Evolutionary conservation across 2,113 vertebrate species (phyloP), one percentile per base, ranked within the genome.

Genomic region (Indicator indicator): DNA sequence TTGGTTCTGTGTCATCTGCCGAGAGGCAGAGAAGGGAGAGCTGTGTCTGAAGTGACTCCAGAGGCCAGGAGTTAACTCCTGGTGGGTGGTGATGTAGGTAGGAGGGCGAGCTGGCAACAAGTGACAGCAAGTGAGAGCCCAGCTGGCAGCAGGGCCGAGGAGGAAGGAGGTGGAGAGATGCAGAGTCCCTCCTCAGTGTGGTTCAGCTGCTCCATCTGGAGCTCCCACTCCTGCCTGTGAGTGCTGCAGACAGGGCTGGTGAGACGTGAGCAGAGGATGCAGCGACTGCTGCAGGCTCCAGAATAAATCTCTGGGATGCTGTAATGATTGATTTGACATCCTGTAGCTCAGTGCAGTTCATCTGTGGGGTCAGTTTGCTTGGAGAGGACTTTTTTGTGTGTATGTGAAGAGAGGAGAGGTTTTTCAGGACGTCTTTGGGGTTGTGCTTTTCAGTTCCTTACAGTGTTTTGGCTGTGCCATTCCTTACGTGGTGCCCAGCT

Each of bases 161-260:
- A 73, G 86, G 77, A 64, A 46, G 83, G 70, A 6, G n/a, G 84
- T 33, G 71, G 71, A 20, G 82, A 11, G 75, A 93, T 52, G 78
- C 48, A 5, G 3, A 88, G 75, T n/a, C 74, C 74, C 82, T 89
- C 71, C 87, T 70, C 72, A n/a, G 95, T 2, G 3, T 14, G 89
- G 74, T 81, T 91, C 71, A 28, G 69, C 91, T 52, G 6, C 72
- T 97, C 89, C 94, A 88, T 96, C 83, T 95, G 89, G 88, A 94
- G 85, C 83, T 94, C 85, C 75, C 79, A 48, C 93, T 93, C 89
- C 13, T 6, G 65, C 50, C 3, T 26, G 59, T 9, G 55, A 28
- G 83, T 52, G 65, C 86, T 3, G 44, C 73, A 30, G 55, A 23
- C 2, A 10, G 59, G 33, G 69, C 87, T 65, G 18, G 54, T 40